Base-by-base conservation (phyloP, 2,888 invertebrate genomes). In the Caenorhabditis virilis region DNA sequence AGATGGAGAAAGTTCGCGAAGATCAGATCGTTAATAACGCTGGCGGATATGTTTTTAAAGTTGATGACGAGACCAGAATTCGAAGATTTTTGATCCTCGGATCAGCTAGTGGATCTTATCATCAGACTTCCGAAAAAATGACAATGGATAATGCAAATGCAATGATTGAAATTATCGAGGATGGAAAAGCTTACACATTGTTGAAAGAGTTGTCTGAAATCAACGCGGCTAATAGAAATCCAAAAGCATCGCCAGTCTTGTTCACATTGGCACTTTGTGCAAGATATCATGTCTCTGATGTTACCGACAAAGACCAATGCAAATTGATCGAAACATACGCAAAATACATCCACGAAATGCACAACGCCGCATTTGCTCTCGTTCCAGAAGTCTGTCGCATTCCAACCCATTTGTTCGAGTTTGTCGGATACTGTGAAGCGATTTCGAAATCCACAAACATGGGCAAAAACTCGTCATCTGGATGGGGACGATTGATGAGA, bases 191-290 rank as follows among this genome's bases (percentile, higher is more conserved):
- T 5, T 56, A 54, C 27, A 71, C 84, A 48, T 78, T 84, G 20
- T 78, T 85, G 11, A 45, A 72, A 4, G 79, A 83, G 33, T 71
- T 85, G 2, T 65, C 69, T 25, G 73, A 78, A 15, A 80, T 84
- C 55, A 84, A 84, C 42, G 36, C 75, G 20, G 72, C 78, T 7
- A 84, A 84, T 3, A 70, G 84, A n/a, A 80, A 84, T 38, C 87
- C 82, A 20, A 77, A 72, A 38, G 76, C 76, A 61, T 70, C 64
- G 26, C 61, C 88, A 13, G 84, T 89, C n/a, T 85, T 89, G 43
- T 89, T 88, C 84, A 88, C 88, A 15, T 83, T 90, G 46, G 88
- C 89, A 1, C 86, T 89, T 77, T 89, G 89, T 78, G 85, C 88
- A 1, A 84, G 87, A 64, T 81, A 80, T 9, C 77, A 77, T 74